Percentiles rank a stretch among this genome's conserved stretches.
These are phyloP conservation scores for Pammene fasciana DNA, from an alignment of 2,888 invertebrate species.

Conservation along the genomic window DNA sequence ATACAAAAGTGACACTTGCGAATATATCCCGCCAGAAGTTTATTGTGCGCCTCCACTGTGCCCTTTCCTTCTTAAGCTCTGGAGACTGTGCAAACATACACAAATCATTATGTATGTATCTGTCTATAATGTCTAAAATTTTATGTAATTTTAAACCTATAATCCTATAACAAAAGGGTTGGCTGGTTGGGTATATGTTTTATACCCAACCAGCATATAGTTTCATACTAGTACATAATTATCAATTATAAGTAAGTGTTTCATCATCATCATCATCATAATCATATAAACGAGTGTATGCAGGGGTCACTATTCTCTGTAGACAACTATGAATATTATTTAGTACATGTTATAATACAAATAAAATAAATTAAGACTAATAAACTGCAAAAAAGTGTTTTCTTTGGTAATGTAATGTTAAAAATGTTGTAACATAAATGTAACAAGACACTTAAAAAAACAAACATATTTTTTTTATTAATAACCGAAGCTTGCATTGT, in stretches of 20 bases:
- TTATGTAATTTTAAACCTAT: no score
- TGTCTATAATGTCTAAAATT: background rate
- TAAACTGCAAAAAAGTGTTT: conserved; percentile 48
- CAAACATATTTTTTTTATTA: background rate
- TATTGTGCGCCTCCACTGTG: conserved; percentile 82
- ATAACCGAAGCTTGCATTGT: conserved; percentile 1
- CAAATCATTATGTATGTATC: conserved; percentile 21
- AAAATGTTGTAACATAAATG: background rate
- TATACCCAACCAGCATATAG: no score
- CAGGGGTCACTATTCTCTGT: no score
- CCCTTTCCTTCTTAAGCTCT: conserved; percentile 78
- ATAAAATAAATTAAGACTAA: background rate
- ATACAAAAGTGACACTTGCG: conserved; percentile 78
- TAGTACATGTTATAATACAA: background rate
- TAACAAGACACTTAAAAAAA: background rate
- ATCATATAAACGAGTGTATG: no score
- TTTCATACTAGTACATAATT: no score
- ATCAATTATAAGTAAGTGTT: no score
- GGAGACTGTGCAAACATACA: conserved; percentile 72
- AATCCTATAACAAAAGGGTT: no score
- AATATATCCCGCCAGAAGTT: conserved; percentile 83
- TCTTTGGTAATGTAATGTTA: conserved; percentile 33
- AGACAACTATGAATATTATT: no score
- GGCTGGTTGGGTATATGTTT: no score
- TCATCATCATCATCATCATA: no score